Percentiles rank a stretch among this genome's conserved stretches.
Evolutionary conservation across 2,113 vertebrate species (phyloP).

Genomic region (Bettongia penicillata): DNA sequence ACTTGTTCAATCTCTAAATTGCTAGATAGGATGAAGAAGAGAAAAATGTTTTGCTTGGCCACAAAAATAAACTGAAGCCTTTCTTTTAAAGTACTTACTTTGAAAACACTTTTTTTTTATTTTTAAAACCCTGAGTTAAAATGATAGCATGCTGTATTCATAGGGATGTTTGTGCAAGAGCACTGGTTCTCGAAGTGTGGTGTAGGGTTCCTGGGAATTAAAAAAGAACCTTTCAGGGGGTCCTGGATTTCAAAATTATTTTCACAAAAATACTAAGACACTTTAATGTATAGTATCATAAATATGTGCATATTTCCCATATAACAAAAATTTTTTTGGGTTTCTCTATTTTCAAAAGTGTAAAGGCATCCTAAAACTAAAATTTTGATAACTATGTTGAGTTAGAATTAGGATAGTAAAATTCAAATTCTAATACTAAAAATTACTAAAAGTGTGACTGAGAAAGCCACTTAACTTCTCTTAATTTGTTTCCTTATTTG

Average conservation of each 20-base stretch:
- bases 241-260: not conserved
- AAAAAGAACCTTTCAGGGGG: not conserved
- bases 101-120: not conserved
- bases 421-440: not conserved
- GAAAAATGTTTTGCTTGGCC: not conserved
- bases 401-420: not conserved
- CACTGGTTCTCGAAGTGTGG: not conserved
- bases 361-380: not conserved
- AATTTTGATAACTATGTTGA: not conserved
- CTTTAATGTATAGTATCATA: not conserved
- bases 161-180: not conserved
- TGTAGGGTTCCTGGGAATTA: not conserved
- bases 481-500: not conserved
- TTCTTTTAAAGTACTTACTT: not conserved
- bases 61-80: not conserved
- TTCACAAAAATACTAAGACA: not conserved
- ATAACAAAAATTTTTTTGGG: not conserved
- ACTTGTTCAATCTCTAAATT: not conserved
- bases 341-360: not conserved
- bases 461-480: not conserved
- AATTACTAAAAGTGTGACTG: not conserved
- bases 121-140: not conserved
- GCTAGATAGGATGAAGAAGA: not conserved
- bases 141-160: not conserved
- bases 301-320: not conserved